Base-by-base conservation (phyloP, 2,797 vertebrate species). In the Syndactyla subalaris region DNA sequence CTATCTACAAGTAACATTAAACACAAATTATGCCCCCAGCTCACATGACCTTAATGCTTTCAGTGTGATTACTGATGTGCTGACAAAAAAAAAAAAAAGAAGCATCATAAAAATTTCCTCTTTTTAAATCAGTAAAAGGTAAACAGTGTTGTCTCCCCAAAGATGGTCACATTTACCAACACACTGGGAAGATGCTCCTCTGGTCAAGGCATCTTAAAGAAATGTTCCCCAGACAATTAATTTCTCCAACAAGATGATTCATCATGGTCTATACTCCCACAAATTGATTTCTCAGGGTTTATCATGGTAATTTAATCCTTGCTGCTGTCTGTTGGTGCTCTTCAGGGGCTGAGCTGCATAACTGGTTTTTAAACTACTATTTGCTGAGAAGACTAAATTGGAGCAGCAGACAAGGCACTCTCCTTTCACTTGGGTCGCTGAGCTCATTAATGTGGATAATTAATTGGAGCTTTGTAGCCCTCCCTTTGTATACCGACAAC, bases 361-460 rank as follows among this genome's bases (percentile, higher is more conserved):
- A 43, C 79, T 82, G 49, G 4, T 49, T 94, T 89, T 91, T 79
- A 77, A 91, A 87, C 57, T 14, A 14, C 71, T 73, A 54, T 76
- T 79, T 43, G 27, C 71, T 57, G 36, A 74, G 78, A 84, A 52
- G 81, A 39, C 46, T 75, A 29, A 72, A 82, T 52, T 29, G 68
- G 46, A 81, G 49, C 77, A 80, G 85, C 74, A 75, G 59, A 73
- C 89, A 59, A 76, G 82, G 71, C 41, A 65, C 68, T 75, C 84
- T 92, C 74, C 74, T 81, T 96, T 92, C 84, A 89, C 71, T 94
- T 41, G 80, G 76, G 74, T 85, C 95, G 57, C 92, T 85, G 95
- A 98, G 97, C 98, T 98, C 98, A 98, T 99, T 99, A 99, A 96
- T 97, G 97, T 98, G 97, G 98, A 97, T 98, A 99, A 98, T 99